Percentiles rank a stretch among this genome's conserved stretches.
phyloP scores from a whole-genome alignment of 2,113 vertebrate species.

The Scomber scombrus region DNA sequence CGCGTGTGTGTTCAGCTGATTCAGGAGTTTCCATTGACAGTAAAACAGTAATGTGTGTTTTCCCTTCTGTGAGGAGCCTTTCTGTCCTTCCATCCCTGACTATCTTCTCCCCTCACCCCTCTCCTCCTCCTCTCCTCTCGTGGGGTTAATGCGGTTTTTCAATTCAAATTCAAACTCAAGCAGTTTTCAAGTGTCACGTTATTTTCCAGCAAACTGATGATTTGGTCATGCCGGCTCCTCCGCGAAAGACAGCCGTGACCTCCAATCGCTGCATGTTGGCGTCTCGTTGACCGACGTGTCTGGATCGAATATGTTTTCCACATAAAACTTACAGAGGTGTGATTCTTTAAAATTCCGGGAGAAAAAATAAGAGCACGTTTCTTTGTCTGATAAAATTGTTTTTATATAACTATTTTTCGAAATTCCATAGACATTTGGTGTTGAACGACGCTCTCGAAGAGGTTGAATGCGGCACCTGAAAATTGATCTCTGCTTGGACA shows the following conservation, averaged over 20 bases:
- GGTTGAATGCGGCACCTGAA: constrained; percentile 5
- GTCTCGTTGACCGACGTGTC: constrained; percentile 14
- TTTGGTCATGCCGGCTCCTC: constrained; percentile 18
- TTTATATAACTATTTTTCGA: too few species aligned
- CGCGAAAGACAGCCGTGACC: constrained; percentile 31
- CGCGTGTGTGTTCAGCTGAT: constrained; percentile 71
- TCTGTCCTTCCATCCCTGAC: constrained; percentile 64
- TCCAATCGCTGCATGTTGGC: constrained; percentile 2
- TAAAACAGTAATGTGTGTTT: constrained; percentile 80
- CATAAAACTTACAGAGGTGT: constrained; percentile 1
- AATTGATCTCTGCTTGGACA: constrained; percentile 37
- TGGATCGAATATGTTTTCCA: neutral
- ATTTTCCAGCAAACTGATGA: constrained; percentile 53
- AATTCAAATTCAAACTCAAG: constrained; percentile 69
- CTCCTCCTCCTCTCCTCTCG: constrained; percentile 56
- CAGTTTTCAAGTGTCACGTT: constrained; percentile 54
- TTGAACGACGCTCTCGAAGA: constrained; percentile 17
- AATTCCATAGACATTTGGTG: constrained; percentile 1
- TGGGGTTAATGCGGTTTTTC: constrained; percentile 67
- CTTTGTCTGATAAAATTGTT: neutral
- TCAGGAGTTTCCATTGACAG: constrained; percentile 80
- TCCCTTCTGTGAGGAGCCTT: constrained; percentile 59
- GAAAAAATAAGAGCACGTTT: neutral
- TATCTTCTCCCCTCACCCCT: constrained; percentile 48
- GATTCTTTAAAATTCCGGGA: neutral